Percentiles rank a stretch among this genome's conserved stretches.
Conservation (phyloP, 2,888 invertebrate species). For the Drosophila meridiana region DNA sequence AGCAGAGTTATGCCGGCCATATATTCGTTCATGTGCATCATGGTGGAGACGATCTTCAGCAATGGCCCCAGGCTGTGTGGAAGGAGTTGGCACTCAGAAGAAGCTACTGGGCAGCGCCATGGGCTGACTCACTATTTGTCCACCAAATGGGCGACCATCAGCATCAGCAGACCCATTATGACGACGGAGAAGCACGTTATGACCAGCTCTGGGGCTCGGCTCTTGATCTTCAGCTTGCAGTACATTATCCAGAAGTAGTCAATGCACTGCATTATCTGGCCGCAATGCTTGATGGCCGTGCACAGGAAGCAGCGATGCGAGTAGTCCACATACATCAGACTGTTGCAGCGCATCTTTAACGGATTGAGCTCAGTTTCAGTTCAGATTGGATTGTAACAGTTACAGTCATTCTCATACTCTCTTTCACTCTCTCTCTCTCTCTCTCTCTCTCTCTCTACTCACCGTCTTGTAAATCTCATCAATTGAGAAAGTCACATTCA, state of each 20-base stretch:
- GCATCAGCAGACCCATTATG: neutral
- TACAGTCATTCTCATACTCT: too few species aligned
- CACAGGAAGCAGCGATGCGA: conserved; percentile 34
- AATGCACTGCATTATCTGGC: conserved; percentile 13
- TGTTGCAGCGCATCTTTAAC: conserved; percentile 42
- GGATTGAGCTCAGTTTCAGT: neutral
- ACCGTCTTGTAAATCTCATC: neutral
- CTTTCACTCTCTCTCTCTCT: neutral
- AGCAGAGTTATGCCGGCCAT: conserved; percentile 55
- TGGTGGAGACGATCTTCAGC: conserved; percentile 22
- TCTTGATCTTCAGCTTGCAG: conserved; percentile 25
- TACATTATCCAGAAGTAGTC: conserved; percentile 48
- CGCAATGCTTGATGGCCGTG: conserved; percentile 17
- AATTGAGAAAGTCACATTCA: neutral
- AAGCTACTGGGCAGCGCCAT: neutral
- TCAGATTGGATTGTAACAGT: neutral
- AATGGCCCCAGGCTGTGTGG: conserved; percentile 7
- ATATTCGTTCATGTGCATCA: conserved; percentile 58
- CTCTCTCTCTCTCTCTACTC: neutral
- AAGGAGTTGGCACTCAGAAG: neutral
- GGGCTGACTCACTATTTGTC: conserved; percentile 21
- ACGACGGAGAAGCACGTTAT: conserved; percentile 1
- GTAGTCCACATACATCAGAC: conserved; percentile 33
- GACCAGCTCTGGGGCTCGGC: neutral
- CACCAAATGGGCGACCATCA: conserved; percentile 1